phyloP scores from a whole-genome alignment of 2,888 invertebrate species.

The Silvanus unidentatus region DNA sequence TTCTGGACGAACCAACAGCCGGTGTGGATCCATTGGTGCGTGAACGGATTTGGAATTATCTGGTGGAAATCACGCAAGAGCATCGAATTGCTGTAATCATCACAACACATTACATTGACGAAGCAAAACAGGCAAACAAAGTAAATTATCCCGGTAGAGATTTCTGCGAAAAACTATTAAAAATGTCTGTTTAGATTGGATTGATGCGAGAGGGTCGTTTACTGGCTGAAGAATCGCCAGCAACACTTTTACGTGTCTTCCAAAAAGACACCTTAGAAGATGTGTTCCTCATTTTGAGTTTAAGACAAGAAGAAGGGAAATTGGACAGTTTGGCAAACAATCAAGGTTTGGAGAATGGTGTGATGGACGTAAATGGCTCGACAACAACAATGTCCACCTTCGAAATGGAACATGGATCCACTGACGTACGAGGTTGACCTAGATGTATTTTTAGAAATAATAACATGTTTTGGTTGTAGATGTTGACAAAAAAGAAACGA shows the following conservation, averaged over 20 bases:
- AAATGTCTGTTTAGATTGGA: constrained; percentile 62
- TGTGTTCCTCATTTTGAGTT: constrained; percentile 76
- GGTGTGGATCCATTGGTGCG: constrained; percentile 85
- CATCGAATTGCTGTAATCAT: constrained; percentile 77
- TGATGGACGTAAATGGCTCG: constrained; percentile 14
- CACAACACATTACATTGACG: constrained; percentile 93
- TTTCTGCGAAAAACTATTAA: background rate
- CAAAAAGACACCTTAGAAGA: constrained; percentile 75
- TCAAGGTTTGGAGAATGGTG: constrained; percentile 21
- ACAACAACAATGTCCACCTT: constrained; percentile 24
- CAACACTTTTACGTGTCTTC: constrained; percentile 61
- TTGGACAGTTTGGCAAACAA: constrained; percentile 22
- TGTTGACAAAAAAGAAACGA: background rate
- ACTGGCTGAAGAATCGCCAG: constrained; percentile 79
- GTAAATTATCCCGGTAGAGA: constrained; percentile 51
- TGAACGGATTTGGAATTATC: constrained; percentile 86
- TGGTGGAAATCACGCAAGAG: constrained; percentile 64
- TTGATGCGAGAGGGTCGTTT: constrained; percentile 80
- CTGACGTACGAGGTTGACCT: constrained; percentile 28
- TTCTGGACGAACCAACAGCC: constrained; percentile 91
- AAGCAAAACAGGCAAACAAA: constrained; percentile 74
- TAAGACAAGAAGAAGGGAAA: constrained; percentile 52
- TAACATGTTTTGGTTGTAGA: background rate
- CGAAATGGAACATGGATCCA: constrained; percentile 28
- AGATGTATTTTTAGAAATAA: too few relatives aligned